Evolutionary conservation across 2,888 invertebrate species (phyloP).

Genomic region (Chloroclystis v-ata): DNA sequence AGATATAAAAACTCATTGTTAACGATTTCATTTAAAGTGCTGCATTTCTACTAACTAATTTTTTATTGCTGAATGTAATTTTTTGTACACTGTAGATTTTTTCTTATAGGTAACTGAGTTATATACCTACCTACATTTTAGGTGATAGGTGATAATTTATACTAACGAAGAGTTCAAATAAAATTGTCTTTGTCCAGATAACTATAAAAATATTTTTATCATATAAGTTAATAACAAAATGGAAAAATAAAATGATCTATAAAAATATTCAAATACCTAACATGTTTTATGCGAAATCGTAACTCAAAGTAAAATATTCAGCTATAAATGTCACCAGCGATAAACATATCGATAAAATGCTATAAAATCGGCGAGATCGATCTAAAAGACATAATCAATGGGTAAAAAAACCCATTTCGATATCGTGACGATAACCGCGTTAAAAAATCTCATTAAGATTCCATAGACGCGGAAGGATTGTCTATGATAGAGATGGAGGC

Average conservation of each 20-base stretch:
- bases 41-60: neutral
- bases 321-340: slow-evolving; percentile 9
- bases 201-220: too few species aligned
- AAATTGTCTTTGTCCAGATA: too few species aligned
- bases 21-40: slow-evolving; percentile 13
- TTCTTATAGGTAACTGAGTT: too few species aligned
- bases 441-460: slow-evolving; percentile 52
- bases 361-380: neutral
- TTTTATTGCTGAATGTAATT: too few species aligned
- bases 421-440: slow-evolving; percentile 31
- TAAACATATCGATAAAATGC: slow-evolving; percentile 10
- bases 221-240: too few species aligned
- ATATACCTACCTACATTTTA: too few species aligned
- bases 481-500: slow-evolving; percentile 32
- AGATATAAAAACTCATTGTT: slow-evolving; percentile 7
- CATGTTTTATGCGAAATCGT: slow-evolving; percentile 8
- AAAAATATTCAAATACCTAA: neutral
- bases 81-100: too few species aligned
- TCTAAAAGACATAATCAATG: slow-evolving; percentile 1
- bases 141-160: too few species aligned
- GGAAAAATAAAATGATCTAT: too few species aligned
- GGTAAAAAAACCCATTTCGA: slow-evolving; percentile 30
- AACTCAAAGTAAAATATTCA: slow-evolving; percentile 8
- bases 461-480: slow-evolving; percentile 41
- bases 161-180: too few species aligned